phyloP scores from a whole-genome alignment of 2,888 invertebrate species.

The Agonopterix alstromeriana region DNA sequence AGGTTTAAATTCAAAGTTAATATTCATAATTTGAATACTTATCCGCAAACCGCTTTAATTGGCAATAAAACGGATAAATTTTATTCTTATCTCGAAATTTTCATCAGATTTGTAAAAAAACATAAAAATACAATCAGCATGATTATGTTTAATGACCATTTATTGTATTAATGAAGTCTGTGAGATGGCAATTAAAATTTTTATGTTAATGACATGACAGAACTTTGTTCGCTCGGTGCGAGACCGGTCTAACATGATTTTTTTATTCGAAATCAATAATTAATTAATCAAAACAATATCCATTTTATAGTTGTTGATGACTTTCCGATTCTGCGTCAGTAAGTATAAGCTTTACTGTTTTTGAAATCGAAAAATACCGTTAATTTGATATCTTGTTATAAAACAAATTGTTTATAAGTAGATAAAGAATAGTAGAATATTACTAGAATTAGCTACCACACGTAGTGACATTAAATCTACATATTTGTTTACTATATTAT shows the following conservation, averaged over 20 bases:
- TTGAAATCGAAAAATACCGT: conserved; percentile 6
- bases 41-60: conserved; percentile 26
- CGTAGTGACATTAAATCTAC: too few relatives aligned
- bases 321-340: conserved; percentile 13
- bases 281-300: conserved; percentile 59
- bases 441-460: too few relatives aligned
- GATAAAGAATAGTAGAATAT: too few relatives aligned
- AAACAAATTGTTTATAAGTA: too few relatives aligned
- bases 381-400: too few relatives aligned
- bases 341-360: conserved; percentile 10
- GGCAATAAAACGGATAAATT: conserved; percentile 28
- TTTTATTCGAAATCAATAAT: conserved; percentile 37
- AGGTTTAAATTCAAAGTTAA: neutral
- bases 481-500: too few relatives aligned
- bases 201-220: conserved; percentile 53
- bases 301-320: conserved; percentile 38
- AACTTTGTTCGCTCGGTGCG: conserved; percentile 29
- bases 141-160: conserved; percentile 32
- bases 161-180: conserved; percentile 41
- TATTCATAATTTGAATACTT: conserved; percentile 23
- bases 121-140: conserved; percentile 28
- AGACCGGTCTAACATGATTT: conserved; percentile 47
- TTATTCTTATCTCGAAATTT: conserved; percentile 20
- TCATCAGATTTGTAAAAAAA: conserved; percentile 20
- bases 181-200: conserved; percentile 58